Evolutionary conservation across 2,113 vertebrate genomes (phyloP), one percentile per base, ranked within the genome.

Genomic region (Pyxicephalus adspersus): DNA sequence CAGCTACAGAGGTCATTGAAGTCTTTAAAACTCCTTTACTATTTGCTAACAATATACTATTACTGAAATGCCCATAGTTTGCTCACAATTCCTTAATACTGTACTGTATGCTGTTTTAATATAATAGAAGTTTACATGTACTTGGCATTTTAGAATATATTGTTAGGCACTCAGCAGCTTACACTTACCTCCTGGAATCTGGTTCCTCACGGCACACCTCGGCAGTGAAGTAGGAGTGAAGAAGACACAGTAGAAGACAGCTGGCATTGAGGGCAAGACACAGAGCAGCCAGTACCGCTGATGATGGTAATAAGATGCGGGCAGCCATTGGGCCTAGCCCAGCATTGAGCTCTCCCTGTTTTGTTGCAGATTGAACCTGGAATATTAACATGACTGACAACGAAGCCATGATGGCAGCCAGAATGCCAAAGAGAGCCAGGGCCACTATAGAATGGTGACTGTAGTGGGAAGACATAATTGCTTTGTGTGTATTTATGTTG

Each of bases 381-480:
- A 95, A 95, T 83, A 98, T 92, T 85, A 98, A 87, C 85, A 91
- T 90, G 75, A 93, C 94, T 58, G 95, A 93, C 77, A 97, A 88
- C 7, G 92, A 88, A 0, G 94, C 92, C 94, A 96, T 92, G 84
- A 95, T 88, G 0, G 93, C 95, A 5, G 96, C 94, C 26, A 95
- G 73, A 8, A 94, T 83, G 9, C 94, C 96, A 81, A 95, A 88
- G 5, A 95, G 84, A 58, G 91, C 83, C 83, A 96, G 85, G 0
- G 94, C 94, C 28, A 91, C 84, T 34, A 96, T 88, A 28, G 92
- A 91, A 15, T 95, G 87, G 82, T 92, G 87, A 76, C 91, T 92
- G 93, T 95, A 94, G 13, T 71, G 8, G 6, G 86, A 80, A 57
- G 88, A 72, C 91, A 93, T 94, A 63, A 67, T 26, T 4, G 51